Base-by-base conservation (phyloP, 2,797 vertebrate species). In the Sparidentex hasta region DNA sequence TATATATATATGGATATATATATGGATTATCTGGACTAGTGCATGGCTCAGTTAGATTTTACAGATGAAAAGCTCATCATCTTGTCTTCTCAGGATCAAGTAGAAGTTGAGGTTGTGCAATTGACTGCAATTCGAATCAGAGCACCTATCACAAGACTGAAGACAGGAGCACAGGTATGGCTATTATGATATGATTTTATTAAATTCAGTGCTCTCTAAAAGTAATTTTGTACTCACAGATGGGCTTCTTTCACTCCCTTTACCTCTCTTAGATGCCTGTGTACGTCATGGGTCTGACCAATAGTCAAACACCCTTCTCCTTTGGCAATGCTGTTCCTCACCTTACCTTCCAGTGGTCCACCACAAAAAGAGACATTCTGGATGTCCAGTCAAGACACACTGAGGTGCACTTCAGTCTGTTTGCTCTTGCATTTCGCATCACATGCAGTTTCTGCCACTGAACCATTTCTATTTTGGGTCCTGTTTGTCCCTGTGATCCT, bases 281-380 rank as follows among this genome's bases (percentile, higher is more conserved):
- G 3, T 97, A 97, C 56, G 94, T 99, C 75, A 97, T 97, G 74
- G 98, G 98, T 59, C 92, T 98, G 77, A 98, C 97, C 82, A 98
- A 93, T 76, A 97, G 89, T 71, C 97, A 98, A 88, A 98, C 96
- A 0, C 98, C 98, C 23, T 99, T 99, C 88, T 97, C 97, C 11
- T 99, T 99, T 57, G 98, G 96, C 50, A 98, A 91, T 2, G 96
- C 97, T 0, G 4, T 97, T 5, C 98, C 98, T 0, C 95, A 95
- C 3, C 92, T 99, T 79, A 96, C 93, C 0, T 99, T 99, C 90
- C 96, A 97, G 74, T 99, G 98, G 98, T 96, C 97, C 54, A 97
- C 97, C 78, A 97, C 95, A n/a, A 99, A 98, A 91, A 95, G 97
- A 76, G 97, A 99, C 78, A 95, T 96, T 65, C 90, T 99, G 88